Evolutionary conservation across 2,888 invertebrate species (phyloP), one percentile per base, ranked within the genome.

Genomic region (Carterocephalus palaemon): DNA sequence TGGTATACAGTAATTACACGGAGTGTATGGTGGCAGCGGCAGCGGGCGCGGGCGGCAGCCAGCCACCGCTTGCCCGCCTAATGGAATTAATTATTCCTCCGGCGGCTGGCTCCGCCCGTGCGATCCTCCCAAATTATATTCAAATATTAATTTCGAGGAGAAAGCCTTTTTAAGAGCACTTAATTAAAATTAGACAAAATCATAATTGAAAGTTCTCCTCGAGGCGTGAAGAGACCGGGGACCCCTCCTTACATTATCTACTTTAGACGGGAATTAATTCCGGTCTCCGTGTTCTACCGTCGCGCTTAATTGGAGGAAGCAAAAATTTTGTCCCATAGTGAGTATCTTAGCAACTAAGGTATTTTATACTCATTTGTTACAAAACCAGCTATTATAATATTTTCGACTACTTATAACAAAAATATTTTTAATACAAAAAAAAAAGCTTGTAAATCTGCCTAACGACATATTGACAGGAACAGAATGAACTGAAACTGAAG

Each of bases 101-200:
- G 69, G 74, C 88, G 67, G 87, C 83, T 82, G 89, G 82, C 78
- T 87, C 78, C 80, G 80, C 81, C 86, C 69, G 81, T 83, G 71
- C 79, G 86, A 71, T 77, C 85, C 76, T 70, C 86, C 83, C 70
- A 85, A 86, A 84, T 87, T 87, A 85, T 84, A 85, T 84, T 85
- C 83, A 85, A 88, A 86, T 88, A 87, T 85, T 86, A 88, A 88
- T 86, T 87, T 84, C 79, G 75, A 72, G 77, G 79, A 75, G 80
- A 84, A 85, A 81, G 82, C 83, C 82, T 84, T 83, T 82, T 82
- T 77, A 82, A 85, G 82, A 84, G 78, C 82, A 82, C 85, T 85
- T 86, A 85, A 86, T 86, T 85, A 85, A 86, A 85, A 85, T 86
- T 85, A 85, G 84, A 85, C 84, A 83, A 86, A 86, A 85, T 86